Base-by-base conservation (phyloP, 1,140 invertebrate genomes). In the Drosophila mojavensis region DNA sequence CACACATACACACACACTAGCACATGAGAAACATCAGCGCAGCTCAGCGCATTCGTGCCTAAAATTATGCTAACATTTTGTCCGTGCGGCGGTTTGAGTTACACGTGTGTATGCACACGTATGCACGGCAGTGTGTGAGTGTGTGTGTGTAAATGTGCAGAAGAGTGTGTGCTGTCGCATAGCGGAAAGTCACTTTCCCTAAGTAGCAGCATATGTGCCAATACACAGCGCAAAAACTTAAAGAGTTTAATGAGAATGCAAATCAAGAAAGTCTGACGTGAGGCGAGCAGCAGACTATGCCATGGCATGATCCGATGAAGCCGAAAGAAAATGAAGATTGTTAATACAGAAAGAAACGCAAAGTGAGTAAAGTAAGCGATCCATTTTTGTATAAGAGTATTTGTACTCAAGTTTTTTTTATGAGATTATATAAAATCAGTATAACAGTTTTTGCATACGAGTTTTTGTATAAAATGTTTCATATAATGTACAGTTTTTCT, bases 11-110 rank as follows among this genome's bases (percentile, higher is more conserved):
- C 36, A 53, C 24, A 20, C 43, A 78, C 11, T 2, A 10, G 11
- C 36, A 28, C 9, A 58, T 66, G 71, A 62, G 64, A 20, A n/a
- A 11, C 59, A 39, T 62, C 68, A 48, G 53, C 58, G 77, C 69
- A 83, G 84, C 80, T 76, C 83, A 79, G 84, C 80, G 83, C 83
- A 86, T 89, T 83, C 84, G 84, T 89, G 84, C 80, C 83, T 88
- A 89, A 88, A 88, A 88, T 89, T 88, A 88, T 88, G 83, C 83
- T 88, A 89, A 83, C 79, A 83, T 83, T 88, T 86, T 77, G 76
- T 88, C 75, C 83, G 83, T 86, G 79, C 39, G 83, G 50, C 67
- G 66, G 73, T 71, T 75, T 68, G 63, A 72, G 70, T 50, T 24
- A 48, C 15, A 61, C 73, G 62, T 75, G 62, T 69, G 41, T 60